Conservation (phyloP, 2,797 vertebrate genomes). For the Brachyalestes nurse region DNA sequence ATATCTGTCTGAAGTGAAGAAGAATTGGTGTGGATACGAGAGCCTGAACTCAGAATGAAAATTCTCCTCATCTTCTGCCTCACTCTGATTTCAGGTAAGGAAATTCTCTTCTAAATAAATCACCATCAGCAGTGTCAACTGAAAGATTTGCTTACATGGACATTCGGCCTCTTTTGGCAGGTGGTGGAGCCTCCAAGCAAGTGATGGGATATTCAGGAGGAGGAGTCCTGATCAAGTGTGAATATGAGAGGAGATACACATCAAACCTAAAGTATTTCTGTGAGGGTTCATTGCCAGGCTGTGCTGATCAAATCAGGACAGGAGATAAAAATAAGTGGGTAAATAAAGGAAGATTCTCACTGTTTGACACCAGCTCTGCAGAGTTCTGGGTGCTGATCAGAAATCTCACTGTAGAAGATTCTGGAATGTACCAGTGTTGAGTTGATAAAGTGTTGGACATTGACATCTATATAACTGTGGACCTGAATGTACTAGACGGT, state of each 20-base stretch:
- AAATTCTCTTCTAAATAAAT: background rate
- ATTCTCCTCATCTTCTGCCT: too few relatives aligned
- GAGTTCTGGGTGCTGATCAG: slow-evolving; percentile 30
- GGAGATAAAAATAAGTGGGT: background rate
- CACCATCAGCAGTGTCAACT: background rate
- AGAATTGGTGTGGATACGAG: too few relatives aligned
- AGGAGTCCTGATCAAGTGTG: slow-evolving; percentile 6
- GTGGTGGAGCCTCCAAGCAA: background rate
- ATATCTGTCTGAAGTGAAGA: too few relatives aligned
- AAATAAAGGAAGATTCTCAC: background rate
- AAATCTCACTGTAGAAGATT: background rate
- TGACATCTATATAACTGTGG: slow-evolving; percentile 4
- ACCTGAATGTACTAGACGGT: slow-evolving; percentile 20
- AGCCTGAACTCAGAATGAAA: too few relatives aligned
- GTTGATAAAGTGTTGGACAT: fast-evolving
- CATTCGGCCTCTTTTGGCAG: background rate
- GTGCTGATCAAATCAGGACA: background rate
- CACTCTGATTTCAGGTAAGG: background rate
- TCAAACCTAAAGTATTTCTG: too few relatives aligned
- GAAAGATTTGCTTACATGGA: background rate
- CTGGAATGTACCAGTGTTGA: slow-evolving; percentile 27
- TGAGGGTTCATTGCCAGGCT: background rate
- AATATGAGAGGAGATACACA: background rate
- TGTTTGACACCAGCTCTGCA: slow-evolving; percentile 32
- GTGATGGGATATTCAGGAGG: background rate